Percentiles rank a stretch among this genome's conserved stretches.
Conservation (phyloP, 2,797 vertebrate genomes). For the Coluber constrictor region DNA sequence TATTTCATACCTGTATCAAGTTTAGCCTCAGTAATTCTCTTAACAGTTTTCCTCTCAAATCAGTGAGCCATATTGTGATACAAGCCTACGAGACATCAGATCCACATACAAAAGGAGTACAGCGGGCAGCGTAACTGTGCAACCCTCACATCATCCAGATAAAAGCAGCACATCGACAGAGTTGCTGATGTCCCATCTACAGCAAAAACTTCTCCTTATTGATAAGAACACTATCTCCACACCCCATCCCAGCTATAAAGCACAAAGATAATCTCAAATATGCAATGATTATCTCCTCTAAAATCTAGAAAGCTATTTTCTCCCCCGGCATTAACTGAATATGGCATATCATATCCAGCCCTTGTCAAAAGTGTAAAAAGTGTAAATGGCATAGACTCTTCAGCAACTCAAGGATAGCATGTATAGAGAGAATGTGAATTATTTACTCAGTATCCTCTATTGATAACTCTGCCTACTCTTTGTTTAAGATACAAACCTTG, state of each 20-base stretch:
- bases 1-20: neutral
- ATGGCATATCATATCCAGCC: neutral
- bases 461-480: neutral
- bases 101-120: neutral
- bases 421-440: neutral
- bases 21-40: neutral
- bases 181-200: neutral
- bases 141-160: neutral
- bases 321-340: neutral
- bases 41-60: neutral
- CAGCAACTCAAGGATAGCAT: neutral
- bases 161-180: neutral
- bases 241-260: neutral
- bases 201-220: neutral
- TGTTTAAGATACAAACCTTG: neutral
- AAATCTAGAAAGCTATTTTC: neutral
- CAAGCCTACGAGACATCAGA: neutral
- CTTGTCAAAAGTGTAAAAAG: neutral
- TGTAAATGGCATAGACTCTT: neutral
- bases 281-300: neutral
- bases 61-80: neutral
- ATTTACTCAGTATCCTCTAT: neutral
- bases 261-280: neutral
- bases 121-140: neutral
- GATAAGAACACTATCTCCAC: neutral